Evolutionary conservation across 2,113 vertebrate species (phyloP), one percentile per base, ranked within the genome.

Genomic region (Agapornis roseicollis): DNA sequence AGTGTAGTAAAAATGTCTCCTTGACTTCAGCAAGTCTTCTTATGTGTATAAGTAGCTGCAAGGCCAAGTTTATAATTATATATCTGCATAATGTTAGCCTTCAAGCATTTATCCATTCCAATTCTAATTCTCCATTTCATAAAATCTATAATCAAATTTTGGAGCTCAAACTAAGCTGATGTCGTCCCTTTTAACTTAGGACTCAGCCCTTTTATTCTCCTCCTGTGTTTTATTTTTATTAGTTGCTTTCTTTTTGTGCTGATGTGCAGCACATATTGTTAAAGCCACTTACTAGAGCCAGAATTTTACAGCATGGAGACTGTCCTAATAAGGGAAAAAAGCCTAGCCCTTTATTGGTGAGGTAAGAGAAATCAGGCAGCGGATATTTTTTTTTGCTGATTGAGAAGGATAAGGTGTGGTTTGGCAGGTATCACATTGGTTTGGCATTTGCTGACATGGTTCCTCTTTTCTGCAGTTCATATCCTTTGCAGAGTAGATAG

Each of bases 251-350:
- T 91, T 35, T 97, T 94, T 97, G 70, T 96, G 96, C 97, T 98
- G 97, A 98, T 96, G 97, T 97, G 61, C 90, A 96, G 94, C 96
- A 97, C 95, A 97, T 96, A 96, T 71, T 94, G 92, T 92, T 60
- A 89, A 96, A 97, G 84, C 89, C 89, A 39, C 79, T 94, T 93
- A 84, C 64, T 95, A 93, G 25, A 85, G 94, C 88, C 47, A 65
- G 71, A 50, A 68, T 88, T 96, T 94, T 93, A 83, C 55, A 83
- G 85, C 55, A 2, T 91, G 71, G 95, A 97, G 94, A 73, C 89
- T 98, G 83, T 82, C 98, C 98, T 98, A 98, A 98, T 98, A 98
- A 97, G 98, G 98, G 96, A 97, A 94, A 98, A 90, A 95, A 47
- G 0, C 50, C 29, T 24, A 46, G 35, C 86, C 74, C 74, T 97